Percentiles rank a stretch among this genome's conserved stretches.
Conservation (phyloP, 2,113 vertebrate genomes). For the Corvus hawaiiensis region DNA sequence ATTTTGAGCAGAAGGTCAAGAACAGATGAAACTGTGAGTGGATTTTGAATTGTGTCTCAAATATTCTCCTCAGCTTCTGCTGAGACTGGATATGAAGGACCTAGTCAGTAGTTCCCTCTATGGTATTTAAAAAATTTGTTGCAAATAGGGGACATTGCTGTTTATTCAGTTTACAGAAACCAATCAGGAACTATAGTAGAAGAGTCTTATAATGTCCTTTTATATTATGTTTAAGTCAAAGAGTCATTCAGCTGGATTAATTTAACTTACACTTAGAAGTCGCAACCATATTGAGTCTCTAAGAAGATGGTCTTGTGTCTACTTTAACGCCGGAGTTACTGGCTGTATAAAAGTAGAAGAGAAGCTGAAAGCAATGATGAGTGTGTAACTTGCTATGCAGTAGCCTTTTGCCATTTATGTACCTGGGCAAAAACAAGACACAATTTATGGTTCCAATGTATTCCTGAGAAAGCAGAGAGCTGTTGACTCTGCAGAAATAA, state of each 20-base stretch:
- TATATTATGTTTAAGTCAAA: neutral
- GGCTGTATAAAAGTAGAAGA: neutral
- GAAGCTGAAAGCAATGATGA: neutral
- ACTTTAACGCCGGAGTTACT: neutral
- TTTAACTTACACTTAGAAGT: neutral
- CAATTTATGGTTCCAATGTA: neutral
- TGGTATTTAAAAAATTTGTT: neutral
- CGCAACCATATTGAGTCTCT: neutral
- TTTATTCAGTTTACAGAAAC: neutral
- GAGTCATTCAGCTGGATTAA: neutral
- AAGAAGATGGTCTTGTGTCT: neutral
- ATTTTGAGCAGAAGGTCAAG: neutral
- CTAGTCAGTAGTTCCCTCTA: neutral
- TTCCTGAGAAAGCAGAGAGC: neutral
- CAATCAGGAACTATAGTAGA: neutral
- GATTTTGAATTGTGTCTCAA: neutral
- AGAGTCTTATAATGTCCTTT: neutral
- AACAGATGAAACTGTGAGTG: neutral
- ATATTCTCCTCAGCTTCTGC: neutral
- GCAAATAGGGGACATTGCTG: neutral
- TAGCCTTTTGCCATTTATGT: neutral
- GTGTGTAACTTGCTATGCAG: neutral
- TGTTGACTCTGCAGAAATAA: slow-evolving; percentile 7
- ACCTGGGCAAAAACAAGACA: neutral
- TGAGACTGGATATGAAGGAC: neutral